phyloP scores from a whole-genome alignment of 2,797 vertebrate species.

The Anguilla pacifica region DNA sequence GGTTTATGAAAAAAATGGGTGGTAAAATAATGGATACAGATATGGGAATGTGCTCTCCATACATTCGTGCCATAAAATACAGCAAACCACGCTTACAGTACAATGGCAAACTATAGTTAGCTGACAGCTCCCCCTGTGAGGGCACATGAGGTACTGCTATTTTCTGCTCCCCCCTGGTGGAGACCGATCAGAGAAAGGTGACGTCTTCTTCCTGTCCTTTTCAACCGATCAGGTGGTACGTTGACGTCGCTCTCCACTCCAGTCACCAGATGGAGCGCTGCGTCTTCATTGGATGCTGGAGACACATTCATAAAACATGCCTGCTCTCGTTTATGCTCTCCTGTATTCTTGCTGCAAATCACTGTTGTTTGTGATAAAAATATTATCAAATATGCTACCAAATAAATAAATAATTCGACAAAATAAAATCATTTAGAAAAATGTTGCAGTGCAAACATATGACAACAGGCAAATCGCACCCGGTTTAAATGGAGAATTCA shows the following conservation, averaged over 20 bases:
- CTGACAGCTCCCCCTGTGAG: not conserved
- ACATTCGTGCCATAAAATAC: not conserved
- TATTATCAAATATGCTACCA: not conserved
- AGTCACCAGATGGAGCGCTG: slow-evolving; percentile 23
- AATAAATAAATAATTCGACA: not conserved
- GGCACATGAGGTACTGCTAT: not conserved
- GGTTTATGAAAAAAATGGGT: not conserved
- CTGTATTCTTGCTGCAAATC: not conserved
- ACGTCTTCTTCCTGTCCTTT: not conserved
- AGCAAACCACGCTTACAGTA: not conserved
- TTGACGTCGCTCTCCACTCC: not conserved
- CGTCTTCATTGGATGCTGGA: not conserved
- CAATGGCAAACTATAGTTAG: not conserved
- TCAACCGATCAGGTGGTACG: slow-evolving; percentile 13
- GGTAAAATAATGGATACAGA: not conserved
- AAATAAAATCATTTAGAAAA: not conserved
- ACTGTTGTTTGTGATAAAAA: not conserved
- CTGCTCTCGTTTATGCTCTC: not conserved
- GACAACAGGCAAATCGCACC: not conserved
- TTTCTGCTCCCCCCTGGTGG: not conserved
- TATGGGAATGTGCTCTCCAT: not conserved
- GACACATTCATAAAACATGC: slow-evolving; percentile 20
- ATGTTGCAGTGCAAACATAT: not conserved
- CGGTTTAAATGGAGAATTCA: not conserved
- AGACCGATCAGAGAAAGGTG: not conserved